A percentile compares a stretch with the other conserved stretches of the same genome.
These are phyloP conservation scores for Diabrotica balteata DNA, from an alignment of 2,888 invertebrate species.

Conservation along the genomic window DNA sequence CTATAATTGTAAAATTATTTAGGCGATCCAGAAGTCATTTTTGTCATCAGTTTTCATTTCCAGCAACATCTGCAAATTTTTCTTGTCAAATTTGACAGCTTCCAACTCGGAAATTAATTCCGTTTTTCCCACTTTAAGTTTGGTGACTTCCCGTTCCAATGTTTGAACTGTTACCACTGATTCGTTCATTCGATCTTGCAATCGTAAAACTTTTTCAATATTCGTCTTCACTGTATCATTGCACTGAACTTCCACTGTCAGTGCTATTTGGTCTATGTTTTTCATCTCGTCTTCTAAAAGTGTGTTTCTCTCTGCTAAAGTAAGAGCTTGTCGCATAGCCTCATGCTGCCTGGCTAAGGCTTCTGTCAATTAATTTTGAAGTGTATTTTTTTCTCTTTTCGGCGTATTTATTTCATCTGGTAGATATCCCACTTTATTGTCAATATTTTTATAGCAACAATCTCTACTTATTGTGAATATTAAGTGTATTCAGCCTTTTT, in stretches of 20 bases:
- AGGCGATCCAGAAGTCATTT: slow-evolving; percentile 64
- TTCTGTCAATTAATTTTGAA: too few relatives aligned
- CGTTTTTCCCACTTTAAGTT: slow-evolving; percentile 60
- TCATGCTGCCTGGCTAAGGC: slow-evolving; percentile 76
- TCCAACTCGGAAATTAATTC: slow-evolving; percentile 62
- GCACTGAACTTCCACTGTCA: slow-evolving; percentile 79
- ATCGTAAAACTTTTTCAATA: slow-evolving; percentile 61
- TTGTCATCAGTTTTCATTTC: slow-evolving; percentile 66
- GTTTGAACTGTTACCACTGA: slow-evolving; percentile 60
- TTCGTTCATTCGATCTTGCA: slow-evolving; percentile 62
- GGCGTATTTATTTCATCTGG: too few relatives aligned
- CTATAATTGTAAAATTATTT: slow-evolving; percentile 69
- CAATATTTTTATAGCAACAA: too few relatives aligned
- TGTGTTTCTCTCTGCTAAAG: slow-evolving; percentile 77
- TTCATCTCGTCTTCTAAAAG: slow-evolving; percentile 73
- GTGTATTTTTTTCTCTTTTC: too few relatives aligned
- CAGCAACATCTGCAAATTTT: slow-evolving; percentile 65
- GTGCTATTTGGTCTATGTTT: slow-evolving; percentile 76
- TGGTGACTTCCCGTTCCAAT: slow-evolving; percentile 61
- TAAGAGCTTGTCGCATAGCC: slow-evolving; percentile 78
- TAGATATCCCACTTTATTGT: too few relatives aligned
- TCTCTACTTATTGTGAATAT: too few relatives aligned
- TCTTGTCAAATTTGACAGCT: slow-evolving; percentile 64
- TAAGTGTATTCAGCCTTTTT: too few relatives aligned
- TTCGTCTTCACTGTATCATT: slow-evolving; percentile 72